Percentiles rank a stretch among this genome's conserved stretches.
Conservation (phyloP, 2,888 invertebrate species). For the Lepidocyrtinus sp. region DNA sequence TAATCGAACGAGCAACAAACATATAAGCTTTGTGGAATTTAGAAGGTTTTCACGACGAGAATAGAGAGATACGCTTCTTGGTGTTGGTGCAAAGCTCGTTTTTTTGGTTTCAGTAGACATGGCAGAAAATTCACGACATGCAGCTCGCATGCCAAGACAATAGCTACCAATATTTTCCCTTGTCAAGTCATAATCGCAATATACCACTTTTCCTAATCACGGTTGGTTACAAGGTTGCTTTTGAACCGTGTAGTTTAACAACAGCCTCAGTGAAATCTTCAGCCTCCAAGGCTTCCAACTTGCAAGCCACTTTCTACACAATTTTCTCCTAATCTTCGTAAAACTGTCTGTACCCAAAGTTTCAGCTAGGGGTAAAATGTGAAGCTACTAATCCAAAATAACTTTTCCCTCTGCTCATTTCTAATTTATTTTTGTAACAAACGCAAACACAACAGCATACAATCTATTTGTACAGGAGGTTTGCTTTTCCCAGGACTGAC, state of each 20-base stretch:
- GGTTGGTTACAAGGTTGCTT: slow-evolving; percentile 21
- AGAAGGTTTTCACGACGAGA: no score
- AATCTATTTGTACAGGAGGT: slow-evolving; percentile 9
- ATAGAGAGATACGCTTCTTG: background rate
- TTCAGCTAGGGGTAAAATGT: background rate
- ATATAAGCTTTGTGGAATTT: background rate
- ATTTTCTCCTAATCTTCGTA: slow-evolving; percentile 5
- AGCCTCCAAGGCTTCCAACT: no score
- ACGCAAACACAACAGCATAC: slow-evolving; percentile 30
- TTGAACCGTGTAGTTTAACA: background rate
- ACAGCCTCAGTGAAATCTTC: slow-evolving; percentile 42
- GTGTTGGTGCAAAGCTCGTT: background rate
- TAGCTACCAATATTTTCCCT: slow-evolving; percentile 54
- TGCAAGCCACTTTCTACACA: slow-evolving; percentile 31
- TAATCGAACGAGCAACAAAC: slow-evolving; percentile 33
- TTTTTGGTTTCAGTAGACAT: slow-evolving; percentile 12
- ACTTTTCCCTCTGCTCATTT: slow-evolving; percentile 39
- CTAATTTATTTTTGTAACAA: slow-evolving; percentile 45
- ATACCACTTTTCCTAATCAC: slow-evolving; percentile 56
- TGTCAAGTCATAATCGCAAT: slow-evolving; percentile 58
- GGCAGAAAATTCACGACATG: slow-evolving; percentile 16
- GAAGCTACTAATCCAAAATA: slow-evolving; percentile 19
- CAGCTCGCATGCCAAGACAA: slow-evolving; percentile 50
- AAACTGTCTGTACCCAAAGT: background rate
- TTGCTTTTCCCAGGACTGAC: slow-evolving; percentile 1